Evolutionary conservation across 2,797 vertebrate genomes (phyloP), one percentile per base, ranked within the genome.

Genomic region (Halcyon smyrnensis): DNA sequence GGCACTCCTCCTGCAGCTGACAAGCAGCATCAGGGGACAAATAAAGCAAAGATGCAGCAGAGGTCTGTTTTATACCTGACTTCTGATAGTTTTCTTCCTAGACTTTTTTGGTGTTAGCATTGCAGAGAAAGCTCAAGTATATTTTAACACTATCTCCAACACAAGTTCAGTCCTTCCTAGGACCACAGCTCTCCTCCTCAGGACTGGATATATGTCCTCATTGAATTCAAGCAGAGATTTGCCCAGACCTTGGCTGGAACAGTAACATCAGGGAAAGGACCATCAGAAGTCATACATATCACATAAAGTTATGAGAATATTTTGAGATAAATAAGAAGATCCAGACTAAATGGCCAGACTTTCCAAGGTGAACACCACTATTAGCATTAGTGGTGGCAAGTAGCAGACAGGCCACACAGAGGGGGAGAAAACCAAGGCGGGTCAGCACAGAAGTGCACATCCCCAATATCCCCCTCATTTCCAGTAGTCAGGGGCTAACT

Each of bases 361-460:
- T 30, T 57, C 45, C 51, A 81, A 5, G 1, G 0, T 9, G 39
- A 64, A 8, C 45, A 48, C 5, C 7, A 16, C 41, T 36, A 10
- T 43, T 51, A 62, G 15, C 18, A 19, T 46, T 11, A 53, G 12
- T 25, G 43, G 4, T 84, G 25, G 37, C 19, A 64, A 89, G 48
- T 15, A 75, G 30, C 20, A 81, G 39, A 37, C 14, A 84, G 32
- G 62, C 27, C 32, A 46, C 2, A 4, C 2, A 64, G 39, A 60
- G 15, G 1, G 16, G 21, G 15, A 43, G 15, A 60, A 19, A 82
- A 36, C 25, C 9, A 65, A 62, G 28, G 21, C 16, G 71, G 36
- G 6, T 60, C 41, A 70, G 46, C 36, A 17, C 13, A 41, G 13
- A 75, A 36, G 4, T 48, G 11, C 12, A 32, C 0, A 0, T 71